Percentiles rank a stretch among this genome's conserved stretches.
These are phyloP conservation scores for Aleiodes testaceus DNA, from an alignment of 2,888 invertebrate species.

Conservation along the genomic window DNA sequence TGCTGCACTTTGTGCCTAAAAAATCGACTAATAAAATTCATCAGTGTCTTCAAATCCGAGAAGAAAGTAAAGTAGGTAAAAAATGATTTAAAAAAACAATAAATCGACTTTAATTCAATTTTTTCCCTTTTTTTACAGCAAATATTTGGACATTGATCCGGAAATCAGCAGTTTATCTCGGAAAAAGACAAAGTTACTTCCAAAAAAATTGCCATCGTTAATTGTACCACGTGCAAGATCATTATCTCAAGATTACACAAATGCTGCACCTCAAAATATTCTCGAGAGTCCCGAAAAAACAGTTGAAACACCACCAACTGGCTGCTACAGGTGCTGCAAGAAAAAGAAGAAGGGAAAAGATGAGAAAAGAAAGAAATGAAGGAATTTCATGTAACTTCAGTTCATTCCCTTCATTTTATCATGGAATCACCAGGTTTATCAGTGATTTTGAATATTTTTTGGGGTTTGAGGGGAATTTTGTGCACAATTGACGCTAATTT, in stretches of 20 bases:
- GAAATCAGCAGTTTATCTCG: slow-evolving; percentile 45
- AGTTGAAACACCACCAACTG: slow-evolving; percentile 56
- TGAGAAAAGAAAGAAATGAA: slow-evolving; percentile 41
- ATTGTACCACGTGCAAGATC: slow-evolving; percentile 46
- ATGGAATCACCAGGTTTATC: slow-evolving; percentile 8
- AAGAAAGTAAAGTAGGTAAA: slow-evolving; percentile 47
- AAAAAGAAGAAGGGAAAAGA: slow-evolving; percentile 56
- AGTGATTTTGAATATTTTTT: slow-evolving; percentile 27
- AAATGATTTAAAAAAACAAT: background rate
- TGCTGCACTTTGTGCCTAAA: slow-evolving; percentile 54
- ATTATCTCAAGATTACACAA: slow-evolving; percentile 46
- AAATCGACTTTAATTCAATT: too few species aligned
- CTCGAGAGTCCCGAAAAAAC: slow-evolving; percentile 28
- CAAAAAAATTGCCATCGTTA: slow-evolving; percentile 40
- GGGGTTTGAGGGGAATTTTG: slow-evolving; percentile 2
- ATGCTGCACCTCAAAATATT: slow-evolving; percentile 49
- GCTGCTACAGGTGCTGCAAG: slow-evolving; percentile 62
- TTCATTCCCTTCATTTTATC: too few species aligned
- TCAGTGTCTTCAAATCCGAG: slow-evolving; percentile 44
- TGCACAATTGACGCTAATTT: slow-evolving; percentile 67
- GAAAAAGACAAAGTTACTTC: slow-evolving; percentile 32
- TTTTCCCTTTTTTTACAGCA: slow-evolving; percentile 37
- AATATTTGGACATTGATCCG: slow-evolving; percentile 47
- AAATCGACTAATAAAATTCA: slow-evolving; percentile 49
- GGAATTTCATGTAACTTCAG: slow-evolving; percentile 36